Conservation (phyloP, 2,113 vertebrate species). For the Scatophagus argus region DNA sequence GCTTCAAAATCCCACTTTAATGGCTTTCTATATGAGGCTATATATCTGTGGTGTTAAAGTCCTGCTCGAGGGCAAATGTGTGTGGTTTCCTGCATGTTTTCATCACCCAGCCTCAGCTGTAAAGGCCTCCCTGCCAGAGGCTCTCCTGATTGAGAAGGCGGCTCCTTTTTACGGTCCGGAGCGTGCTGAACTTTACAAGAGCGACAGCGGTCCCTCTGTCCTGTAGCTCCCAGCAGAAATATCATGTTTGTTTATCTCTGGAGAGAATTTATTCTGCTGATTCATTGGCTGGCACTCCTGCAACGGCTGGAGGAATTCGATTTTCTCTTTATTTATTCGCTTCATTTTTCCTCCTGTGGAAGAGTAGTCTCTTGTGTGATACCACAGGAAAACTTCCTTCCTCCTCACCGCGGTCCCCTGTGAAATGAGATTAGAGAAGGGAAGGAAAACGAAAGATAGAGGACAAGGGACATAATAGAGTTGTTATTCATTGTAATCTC, state of each 20-base stretch:
- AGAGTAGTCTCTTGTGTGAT: constrained; percentile 70
- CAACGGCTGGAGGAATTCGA: constrained; percentile 82
- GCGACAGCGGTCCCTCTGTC: constrained; percentile 57
- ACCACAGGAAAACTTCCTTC: constrained; percentile 62
- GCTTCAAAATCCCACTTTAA: constrained; percentile 76
- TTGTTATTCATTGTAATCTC: constrained; percentile 74
- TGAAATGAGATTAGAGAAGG: constrained; percentile 79
- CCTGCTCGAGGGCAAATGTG: constrained; percentile 56
- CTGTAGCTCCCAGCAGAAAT: constrained; percentile 77
- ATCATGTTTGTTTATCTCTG: constrained; percentile 84
- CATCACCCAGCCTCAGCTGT: constrained; percentile 62
- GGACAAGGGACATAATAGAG: constrained; percentile 74
- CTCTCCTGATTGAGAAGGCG: constrained; percentile 75
- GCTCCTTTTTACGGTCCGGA: constrained; percentile 76
- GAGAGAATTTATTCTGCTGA: constrained; percentile 85
- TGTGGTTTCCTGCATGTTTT: constrained; percentile 49
- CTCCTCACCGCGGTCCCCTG: constrained; percentile 55
- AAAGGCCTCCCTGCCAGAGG: constrained; percentile 62
- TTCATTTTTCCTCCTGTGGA: constrained; percentile 77
- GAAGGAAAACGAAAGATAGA: constrained; percentile 63
- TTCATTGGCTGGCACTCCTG: constrained; percentile 80
- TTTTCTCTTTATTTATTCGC: constrained; percentile 85
- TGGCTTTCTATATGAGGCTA: constrained; percentile 67
- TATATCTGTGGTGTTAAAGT: constrained; percentile 75
- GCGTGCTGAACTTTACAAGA: constrained; percentile 82